Evolutionary conservation across 2,797 vertebrate species (phyloP).

Genomic region (Zenarchopterus dispar): DNA sequence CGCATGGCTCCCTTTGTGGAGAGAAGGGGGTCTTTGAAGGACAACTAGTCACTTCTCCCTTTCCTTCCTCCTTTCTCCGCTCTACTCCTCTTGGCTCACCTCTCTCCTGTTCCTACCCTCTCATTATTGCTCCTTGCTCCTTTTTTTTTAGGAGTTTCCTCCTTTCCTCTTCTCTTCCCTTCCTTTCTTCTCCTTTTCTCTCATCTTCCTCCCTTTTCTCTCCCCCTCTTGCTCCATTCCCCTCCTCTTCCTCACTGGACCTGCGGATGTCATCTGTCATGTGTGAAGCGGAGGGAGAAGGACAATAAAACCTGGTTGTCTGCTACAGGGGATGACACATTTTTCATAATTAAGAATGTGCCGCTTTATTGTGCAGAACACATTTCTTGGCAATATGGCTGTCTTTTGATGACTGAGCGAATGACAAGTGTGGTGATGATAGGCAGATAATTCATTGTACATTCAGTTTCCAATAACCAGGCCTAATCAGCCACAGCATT

Average conservation of each 20-base stretch:
- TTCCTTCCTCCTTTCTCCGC: slow-evolving; percentile 44
- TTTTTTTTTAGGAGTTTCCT: slow-evolving; percentile 4
- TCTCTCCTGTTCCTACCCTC: slow-evolving; percentile 2
- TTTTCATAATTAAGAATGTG: slow-evolving; percentile 78
- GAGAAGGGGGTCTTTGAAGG: slow-evolving; percentile 85
- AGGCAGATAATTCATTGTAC: slow-evolving; percentile 40
- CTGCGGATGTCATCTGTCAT: slow-evolving; percentile 84
- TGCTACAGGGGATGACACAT: slow-evolving; percentile 64
- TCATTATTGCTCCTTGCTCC: slow-evolving; percentile 18
- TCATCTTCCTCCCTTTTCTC: slow-evolving; percentile 10
- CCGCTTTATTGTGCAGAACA: slow-evolving; percentile 48
- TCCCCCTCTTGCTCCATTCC: slow-evolving; percentile 16
- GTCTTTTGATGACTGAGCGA: slow-evolving; percentile 45
- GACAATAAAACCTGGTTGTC: slow-evolving; percentile 80
- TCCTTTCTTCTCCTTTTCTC: neutral
- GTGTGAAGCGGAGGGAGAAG: slow-evolving; percentile 76
- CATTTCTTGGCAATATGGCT: slow-evolving; percentile 42
- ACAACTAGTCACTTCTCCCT: slow-evolving; percentile 84
- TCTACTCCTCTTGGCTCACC: slow-evolving; percentile 34
- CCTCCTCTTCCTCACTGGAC: slow-evolving; percentile 65
- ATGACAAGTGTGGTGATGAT: slow-evolving; percentile 46
- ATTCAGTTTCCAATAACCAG: slow-evolving; percentile 45
- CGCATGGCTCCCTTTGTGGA: slow-evolving; percentile 77
- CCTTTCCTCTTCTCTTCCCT: neutral
- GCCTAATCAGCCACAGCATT: slow-evolving; percentile 47